A percentile compares a stretch with the other conserved stretches of the same genome.
Evolutionary conservation across 2,888 invertebrate species (phyloP).

Genomic region (Osmoderma eremita): DNA sequence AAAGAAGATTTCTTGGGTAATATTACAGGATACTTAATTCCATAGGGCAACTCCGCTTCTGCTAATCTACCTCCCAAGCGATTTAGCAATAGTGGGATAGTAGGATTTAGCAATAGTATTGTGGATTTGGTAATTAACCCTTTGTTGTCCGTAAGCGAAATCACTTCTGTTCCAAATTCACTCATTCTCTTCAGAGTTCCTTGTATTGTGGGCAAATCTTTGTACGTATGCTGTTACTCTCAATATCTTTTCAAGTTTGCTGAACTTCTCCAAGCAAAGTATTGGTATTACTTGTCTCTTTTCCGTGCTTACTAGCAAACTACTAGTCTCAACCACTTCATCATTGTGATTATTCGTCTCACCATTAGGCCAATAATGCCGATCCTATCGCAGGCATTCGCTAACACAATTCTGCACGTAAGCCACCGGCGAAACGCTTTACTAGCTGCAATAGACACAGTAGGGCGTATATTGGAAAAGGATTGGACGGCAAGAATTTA

Average conservation of each 20-base stretch:
- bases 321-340: no score
- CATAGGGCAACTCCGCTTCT: neutral
- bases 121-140: neutral
- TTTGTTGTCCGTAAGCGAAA: neutral
- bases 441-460: no score
- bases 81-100: no score
- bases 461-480: no score
- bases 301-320: neutral
- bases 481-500: no score
- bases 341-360: neutral
- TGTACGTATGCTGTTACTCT: neutral
- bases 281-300: neutral
- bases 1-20: neutral
- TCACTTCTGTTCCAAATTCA: conserved; percentile 5
- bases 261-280: neutral
- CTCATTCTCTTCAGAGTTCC: neutral
- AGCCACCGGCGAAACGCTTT: no score
- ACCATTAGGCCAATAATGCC: neutral
- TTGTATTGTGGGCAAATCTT: neutral
- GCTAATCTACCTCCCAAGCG: conserved; percentile 3
- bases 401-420: no score
- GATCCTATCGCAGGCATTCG: no score
- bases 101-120: no score
- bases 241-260: neutral
- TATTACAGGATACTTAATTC: neutral